Evolutionary conservation across 53 echinoderm and acorn worm species (phyloP).

Genomic region (Stichopus horrens): DNA sequence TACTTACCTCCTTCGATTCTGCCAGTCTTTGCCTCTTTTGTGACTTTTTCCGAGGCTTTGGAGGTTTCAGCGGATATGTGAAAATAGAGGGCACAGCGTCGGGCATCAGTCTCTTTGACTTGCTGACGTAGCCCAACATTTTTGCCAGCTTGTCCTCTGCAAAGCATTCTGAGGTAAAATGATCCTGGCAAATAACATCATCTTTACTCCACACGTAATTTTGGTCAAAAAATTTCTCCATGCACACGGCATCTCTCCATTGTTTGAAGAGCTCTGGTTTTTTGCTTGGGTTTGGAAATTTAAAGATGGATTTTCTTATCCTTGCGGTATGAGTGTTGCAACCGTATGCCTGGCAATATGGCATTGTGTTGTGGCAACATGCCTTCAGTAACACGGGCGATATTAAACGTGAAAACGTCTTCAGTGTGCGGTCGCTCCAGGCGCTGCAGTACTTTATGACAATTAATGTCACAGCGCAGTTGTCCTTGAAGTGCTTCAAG

Average conservation of each 20-base stretch:
- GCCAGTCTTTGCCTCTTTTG: too few species aligned
- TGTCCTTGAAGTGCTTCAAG: too few species aligned
- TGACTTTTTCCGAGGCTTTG: too few species aligned
- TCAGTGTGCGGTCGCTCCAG: too few species aligned
- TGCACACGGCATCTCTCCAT: neutral
- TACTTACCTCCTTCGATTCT: too few species aligned
- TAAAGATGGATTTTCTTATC: conserved; percentile 24
- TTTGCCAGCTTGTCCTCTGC: conserved; percentile 21
- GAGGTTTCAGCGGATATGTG: too few species aligned
- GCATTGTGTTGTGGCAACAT: neutral
- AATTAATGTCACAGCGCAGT: too few species aligned
- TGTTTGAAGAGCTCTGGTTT: conserved; percentile 32
- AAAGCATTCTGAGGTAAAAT: conserved; percentile 26
- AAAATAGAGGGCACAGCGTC: conserved; percentile 29
- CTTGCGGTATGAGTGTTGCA: neutral
- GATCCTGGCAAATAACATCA: conserved; percentile 27
- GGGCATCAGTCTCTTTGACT: neutral
- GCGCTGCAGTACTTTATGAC: too few species aligned
- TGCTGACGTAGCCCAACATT: conserved; percentile 5
- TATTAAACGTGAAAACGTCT: too few species aligned
- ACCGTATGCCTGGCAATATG: conserved; percentile 29
- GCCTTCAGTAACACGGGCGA: too few species aligned
- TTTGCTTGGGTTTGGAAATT: conserved; percentile 23
- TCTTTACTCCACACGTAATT: neutral
- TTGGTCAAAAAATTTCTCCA: neutral